These are phyloP conservation scores for Umimayanthus chanpuru DNA, from an alignment of 92 coral and sea anemone species.

Conservation along the genomic window DNA sequence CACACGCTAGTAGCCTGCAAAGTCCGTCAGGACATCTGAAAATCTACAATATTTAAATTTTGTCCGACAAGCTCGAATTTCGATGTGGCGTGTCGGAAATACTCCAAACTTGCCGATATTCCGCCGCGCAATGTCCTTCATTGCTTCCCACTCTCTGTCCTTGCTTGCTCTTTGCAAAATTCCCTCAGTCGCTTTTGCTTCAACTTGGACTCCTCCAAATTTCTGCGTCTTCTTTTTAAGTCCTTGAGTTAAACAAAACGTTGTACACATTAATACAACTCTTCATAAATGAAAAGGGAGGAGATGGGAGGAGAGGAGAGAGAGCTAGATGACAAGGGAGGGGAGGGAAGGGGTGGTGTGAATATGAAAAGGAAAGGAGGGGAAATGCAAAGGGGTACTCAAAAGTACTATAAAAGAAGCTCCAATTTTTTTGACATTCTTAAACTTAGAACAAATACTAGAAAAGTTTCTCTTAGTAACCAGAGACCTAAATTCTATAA, in stretches of 20 bases:
- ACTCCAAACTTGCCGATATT: neutral
- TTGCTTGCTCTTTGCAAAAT: slow-evolving; percentile 30
- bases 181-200: slow-evolving; percentile 50
- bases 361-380: neutral
- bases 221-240: slow-evolving; percentile 58
- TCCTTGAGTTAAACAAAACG: slow-evolving; percentile 39
- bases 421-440: no score
- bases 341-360: neutral
- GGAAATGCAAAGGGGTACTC: neutral
- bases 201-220: slow-evolving; percentile 65
- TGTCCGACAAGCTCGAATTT: neutral
- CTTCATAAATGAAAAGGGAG: neutral
- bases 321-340: neutral
- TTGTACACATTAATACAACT: neutral
- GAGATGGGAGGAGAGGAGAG: neutral
- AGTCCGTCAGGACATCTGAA: neutral
- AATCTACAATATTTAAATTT: no score
- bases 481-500: no score
- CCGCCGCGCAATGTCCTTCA: neutral
- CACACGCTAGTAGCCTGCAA: neutral
- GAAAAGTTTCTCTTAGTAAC: no score
- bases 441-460: no score
- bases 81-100: neutral
- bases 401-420: no score
- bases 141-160: neutral